A percentile compares a stretch with the other conserved stretches of the same genome.
Evolutionary conservation across 2,797 vertebrate species (phyloP).

Genomic region (Silurus lanzhouensis): DNA sequence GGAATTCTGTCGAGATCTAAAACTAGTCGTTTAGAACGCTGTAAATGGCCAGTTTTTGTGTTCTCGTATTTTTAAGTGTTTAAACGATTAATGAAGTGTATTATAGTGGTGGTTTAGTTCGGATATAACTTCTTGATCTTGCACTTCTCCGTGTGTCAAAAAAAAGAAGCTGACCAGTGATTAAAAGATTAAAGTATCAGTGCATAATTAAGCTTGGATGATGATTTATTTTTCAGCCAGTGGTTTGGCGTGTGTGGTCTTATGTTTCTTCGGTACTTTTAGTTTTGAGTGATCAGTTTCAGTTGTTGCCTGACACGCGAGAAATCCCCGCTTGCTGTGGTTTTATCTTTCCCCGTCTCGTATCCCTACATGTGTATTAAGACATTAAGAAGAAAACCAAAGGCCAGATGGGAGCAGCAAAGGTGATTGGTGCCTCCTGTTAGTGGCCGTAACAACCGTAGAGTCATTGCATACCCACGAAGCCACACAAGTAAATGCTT

Average conservation of each 20-base stretch:
- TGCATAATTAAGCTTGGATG: no score
- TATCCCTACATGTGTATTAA: not conserved
- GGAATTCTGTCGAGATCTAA: not conserved
- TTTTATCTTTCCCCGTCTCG: not conserved
- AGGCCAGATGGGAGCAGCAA: no score
- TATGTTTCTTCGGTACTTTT: no score
- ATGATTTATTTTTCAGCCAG: not conserved
- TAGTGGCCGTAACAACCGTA: not conserved
- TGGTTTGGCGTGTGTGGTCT: not conserved
- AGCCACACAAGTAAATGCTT: no score
- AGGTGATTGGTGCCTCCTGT: not conserved
- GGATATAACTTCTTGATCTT: no score
- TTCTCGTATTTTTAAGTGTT: not conserved
- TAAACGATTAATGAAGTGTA: not conserved
- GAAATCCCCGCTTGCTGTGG: not conserved
- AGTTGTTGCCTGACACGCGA: not conserved
- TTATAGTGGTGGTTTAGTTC: no score
- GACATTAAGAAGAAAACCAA: not conserved
- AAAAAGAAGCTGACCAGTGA: no score
- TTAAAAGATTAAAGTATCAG: no score
- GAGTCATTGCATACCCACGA: not conserved
- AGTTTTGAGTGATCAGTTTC: not conserved
- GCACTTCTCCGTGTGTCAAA: no score
- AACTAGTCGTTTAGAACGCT: not conserved
- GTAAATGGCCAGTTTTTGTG: not conserved